Conservation (phyloP, 2,113 vertebrate genomes). For the Panurus biarmicus region DNA sequence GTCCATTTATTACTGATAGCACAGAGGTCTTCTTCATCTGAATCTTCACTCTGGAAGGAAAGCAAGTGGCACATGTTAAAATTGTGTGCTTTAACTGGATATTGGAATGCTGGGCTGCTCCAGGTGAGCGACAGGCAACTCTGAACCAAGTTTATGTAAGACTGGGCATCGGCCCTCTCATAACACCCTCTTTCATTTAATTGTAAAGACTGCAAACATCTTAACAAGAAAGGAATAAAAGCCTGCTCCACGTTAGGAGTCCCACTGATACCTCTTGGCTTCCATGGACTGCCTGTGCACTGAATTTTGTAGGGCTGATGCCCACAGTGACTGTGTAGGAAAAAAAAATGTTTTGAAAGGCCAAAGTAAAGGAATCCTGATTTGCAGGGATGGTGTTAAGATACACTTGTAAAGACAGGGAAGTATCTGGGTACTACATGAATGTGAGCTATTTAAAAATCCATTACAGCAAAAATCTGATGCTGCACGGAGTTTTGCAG, state of each 20-base stretch:
- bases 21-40: constrained; percentile 92
- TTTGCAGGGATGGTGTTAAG: background rate
- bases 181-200: background rate
- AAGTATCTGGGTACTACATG: background rate
- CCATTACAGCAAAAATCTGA: background rate
- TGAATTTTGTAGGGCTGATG: background rate
- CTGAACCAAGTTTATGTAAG: background rate
- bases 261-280: background rate
- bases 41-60: constrained; percentile 85
- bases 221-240: background rate
- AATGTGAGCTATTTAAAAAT: background rate
- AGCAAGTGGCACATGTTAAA: background rate
- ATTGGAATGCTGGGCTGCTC: background rate
- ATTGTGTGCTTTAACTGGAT: background rate
- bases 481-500: background rate
- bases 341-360: background rate
- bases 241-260: background rate
- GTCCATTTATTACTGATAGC: constrained; percentile 98
- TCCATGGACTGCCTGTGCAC: background rate
- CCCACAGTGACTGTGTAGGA: background rate
- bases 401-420: background rate
- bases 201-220: background rate
- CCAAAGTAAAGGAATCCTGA: background rate
- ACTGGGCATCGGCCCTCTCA: background rate
- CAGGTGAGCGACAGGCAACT: background rate